Base-by-base conservation (phyloP, 2,113 vertebrate species). In the Caranx ignobilis region DNA sequence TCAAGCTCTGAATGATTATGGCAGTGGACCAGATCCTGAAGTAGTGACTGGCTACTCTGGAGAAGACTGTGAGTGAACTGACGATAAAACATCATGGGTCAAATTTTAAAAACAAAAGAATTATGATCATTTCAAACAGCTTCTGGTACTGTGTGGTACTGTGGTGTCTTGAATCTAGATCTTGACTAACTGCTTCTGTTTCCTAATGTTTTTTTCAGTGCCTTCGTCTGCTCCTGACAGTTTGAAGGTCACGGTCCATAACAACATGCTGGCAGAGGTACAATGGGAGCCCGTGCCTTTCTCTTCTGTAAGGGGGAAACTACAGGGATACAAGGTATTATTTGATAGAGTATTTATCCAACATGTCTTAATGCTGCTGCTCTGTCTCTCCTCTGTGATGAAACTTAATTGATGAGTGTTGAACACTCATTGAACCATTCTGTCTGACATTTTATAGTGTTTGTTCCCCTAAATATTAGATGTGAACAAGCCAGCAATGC, bases 251-350 rank as follows among this genome's bases (percentile, higher is more conserved):
- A 95, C 79, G n/a, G 94, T 97, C 74, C 93, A 96, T 76, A 98
- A 97, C 92, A 96, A 96, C 79, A 97, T 97, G 0, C 88, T 97
- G 65, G 97, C 96, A 15, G 96, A 97, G 75, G 96, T 98, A 6
- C 96, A 95, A 1, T 99, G 98, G 98, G 95, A 98, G 52, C 93
- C 97, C 0, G 96, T 99, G 37, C 91, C 95, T 41, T 66, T 82
- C 5, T 91, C 95, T 75, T 94, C 94, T 71, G 93, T 99, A 15
- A 93, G 95, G 77, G 98, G 98, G 45, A 94, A 95, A 79, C 95
- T 98, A 11, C 95, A 96, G 81, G 98, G 97, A 68, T 99, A 99
- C 87, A 97, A 96, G 94, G 98, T 97, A 93, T 85, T 50, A 0
- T 50, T 43, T 48, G 15, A 56, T 54, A 39, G 6, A 7, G 26